These are phyloP conservation scores for Drosophila tristis DNA, from an alignment of 1,140 invertebrate species.

Conservation along the genomic window DNA sequence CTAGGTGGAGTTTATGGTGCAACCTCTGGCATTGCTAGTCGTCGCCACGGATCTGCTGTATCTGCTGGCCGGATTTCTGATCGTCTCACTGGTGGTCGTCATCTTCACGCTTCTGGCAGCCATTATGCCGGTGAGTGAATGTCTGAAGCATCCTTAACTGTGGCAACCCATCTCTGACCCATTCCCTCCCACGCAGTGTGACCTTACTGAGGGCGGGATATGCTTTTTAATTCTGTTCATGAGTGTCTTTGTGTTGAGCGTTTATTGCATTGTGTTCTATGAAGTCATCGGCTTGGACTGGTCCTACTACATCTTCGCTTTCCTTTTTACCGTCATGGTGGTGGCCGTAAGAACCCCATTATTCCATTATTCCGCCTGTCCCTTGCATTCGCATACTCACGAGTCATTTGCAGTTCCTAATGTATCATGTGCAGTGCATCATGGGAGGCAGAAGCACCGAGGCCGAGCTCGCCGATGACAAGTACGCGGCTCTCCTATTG, in stretches of 20 bases:
- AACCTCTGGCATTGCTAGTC: conserved; percentile 20
- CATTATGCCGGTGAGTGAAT: conserved; percentile 38
- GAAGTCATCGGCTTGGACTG: conserved; percentile 8
- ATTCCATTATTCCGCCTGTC: not conserved
- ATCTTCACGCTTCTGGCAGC: conserved; percentile 8
- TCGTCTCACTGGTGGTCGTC: conserved; percentile 18
- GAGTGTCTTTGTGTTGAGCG: conserved; percentile 28
- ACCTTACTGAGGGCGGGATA: conserved; percentile 36
- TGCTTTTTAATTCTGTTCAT: conserved; percentile 18
- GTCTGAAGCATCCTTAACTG: no score
- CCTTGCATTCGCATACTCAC: conserved; percentile 17
- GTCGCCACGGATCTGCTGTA: not conserved
- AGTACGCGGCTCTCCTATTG: conserved; percentile 57
- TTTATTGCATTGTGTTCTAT: conserved; percentile 33
- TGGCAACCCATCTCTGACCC: not conserved
- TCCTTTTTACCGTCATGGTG: conserved; percentile 24
- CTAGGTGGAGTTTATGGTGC: conserved; percentile 36
- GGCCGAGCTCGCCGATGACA: conserved; percentile 43
- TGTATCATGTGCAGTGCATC: conserved; percentile 69
- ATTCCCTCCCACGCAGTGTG: conserved; percentile 22
- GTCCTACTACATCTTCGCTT: conserved; percentile 41
- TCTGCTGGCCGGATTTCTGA: conserved; percentile 14
- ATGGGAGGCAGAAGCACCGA: conserved; percentile 30
- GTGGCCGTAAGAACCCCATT: conserved; percentile 45
- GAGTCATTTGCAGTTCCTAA: conserved; percentile 61